Base-by-base conservation (phyloP, 2,113 vertebrate genomes). In the Serranochromis macrocephalus region DNA sequence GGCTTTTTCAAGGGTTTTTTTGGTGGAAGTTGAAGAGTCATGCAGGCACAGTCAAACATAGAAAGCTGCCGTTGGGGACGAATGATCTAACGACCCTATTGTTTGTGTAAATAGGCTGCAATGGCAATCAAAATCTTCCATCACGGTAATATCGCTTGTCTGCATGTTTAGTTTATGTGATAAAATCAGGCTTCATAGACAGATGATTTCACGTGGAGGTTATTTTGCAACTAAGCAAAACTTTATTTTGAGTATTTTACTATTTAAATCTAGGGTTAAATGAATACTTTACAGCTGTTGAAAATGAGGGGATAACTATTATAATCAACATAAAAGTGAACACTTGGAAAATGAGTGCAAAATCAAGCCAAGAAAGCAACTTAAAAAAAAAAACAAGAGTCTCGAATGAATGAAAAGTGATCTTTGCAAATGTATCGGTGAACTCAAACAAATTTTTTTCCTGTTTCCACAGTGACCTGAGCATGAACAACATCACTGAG, bases 401-500 rank as follows among this genome's bases (percentile, higher is more conserved):
- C 14, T 75, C 29, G 6, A 49, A n/a, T 78, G 45, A 49, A 19
- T 31, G 24, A 17, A 75, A 75, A 31, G 24, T 45, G 38, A 75
- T 19, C 42, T 47, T 47, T 51, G 29, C 19, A 75, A n/a, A 57
- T 31, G 13, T 8, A 17, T 80, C 5, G 1, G 1, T 51, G 29
- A 57, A 16, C 10, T 61, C 4, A 19, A 19, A 53, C 16, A 29
- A 47, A 5, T 80, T 17, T 80, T 88, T 47, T n/a, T 45, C 10
- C 29, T 40, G 63, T 85, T 96, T 96, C 91, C 89, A 79, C 94
- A 99, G 98, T 89, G 98, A 99, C 94, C 96, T 99, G 95, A 99
- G 99, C 94, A 99, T 99, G 98, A 99, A 99, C 95, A 99, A 99
- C 95, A 98, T 99, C 94, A 99, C 99, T 2, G 97, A 98, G 90